Percentiles rank a stretch among this genome's conserved stretches.
phyloP scores from a whole-genome alignment of 2,888 invertebrate genomes.

The Ligdia adustata region DNA sequence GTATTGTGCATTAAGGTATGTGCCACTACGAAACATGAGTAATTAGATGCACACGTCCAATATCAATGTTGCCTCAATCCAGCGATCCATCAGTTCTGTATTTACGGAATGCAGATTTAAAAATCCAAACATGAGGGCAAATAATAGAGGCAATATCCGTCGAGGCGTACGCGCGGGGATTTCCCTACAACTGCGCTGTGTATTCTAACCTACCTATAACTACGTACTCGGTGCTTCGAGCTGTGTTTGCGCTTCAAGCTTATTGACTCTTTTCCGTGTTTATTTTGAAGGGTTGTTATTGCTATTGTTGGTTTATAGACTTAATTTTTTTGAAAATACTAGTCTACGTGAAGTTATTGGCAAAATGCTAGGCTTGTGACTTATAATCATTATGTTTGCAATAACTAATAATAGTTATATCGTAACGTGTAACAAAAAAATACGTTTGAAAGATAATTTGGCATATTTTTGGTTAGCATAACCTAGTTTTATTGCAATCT shows the following conservation, averaged over 20 bases:
- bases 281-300: constrained; percentile 29
- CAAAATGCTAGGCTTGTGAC: too few species aligned
- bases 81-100: constrained; percentile 3
- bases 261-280: constrained; percentile 47
- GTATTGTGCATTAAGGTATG: too few species aligned
- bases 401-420: too few species aligned
- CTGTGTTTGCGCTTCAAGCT: constrained; percentile 43
- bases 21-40: not conserved
- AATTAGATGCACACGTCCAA: not conserved
- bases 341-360: too few species aligned
- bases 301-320: constrained; percentile 10
- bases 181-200: constrained; percentile 44
- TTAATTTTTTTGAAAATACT: not conserved
- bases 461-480: too few species aligned
- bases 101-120: constrained; percentile 27
- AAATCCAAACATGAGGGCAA: constrained; percentile 37
- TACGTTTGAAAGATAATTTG: too few species aligned
- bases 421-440: too few species aligned
- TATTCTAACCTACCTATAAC: too few species aligned
- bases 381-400: too few species aligned
- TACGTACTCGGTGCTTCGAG: too few species aligned
- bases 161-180: constrained; percentile 38
- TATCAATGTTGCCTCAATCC: constrained; percentile 16
- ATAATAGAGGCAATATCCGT: constrained; percentile 44
- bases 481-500: too few species aligned